These are phyloP conservation scores for Copidosoma floridanum DNA, from an alignment of 1,140 invertebrate species.

Conservation along the genomic window DNA sequence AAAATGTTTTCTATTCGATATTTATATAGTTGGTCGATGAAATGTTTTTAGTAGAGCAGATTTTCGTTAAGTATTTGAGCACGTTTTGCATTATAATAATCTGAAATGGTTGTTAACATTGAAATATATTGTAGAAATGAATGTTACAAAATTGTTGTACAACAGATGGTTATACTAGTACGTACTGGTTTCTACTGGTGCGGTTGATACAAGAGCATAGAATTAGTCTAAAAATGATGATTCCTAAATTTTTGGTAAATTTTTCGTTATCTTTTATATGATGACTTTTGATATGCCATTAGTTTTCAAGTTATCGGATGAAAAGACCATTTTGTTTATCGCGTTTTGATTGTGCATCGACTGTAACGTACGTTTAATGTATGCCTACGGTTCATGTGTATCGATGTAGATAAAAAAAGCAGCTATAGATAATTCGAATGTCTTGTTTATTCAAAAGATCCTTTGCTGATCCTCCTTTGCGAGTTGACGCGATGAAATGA, in stretches of 20 bases:
- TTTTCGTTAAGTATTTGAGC: too few relatives aligned
- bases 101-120: too few relatives aligned
- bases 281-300: conserved; percentile 10
- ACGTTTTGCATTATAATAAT: too few relatives aligned
- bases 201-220: background rate
- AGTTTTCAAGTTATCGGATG: background rate
- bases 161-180: background rate
- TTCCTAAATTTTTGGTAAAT: conserved; percentile 10
- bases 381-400: background rate
- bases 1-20: conserved; percentile 6
- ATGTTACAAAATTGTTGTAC: conserved; percentile 1
- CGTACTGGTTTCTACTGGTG: background rate
- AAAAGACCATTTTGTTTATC: conserved; percentile 3
- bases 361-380: background rate
- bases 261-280: conserved; percentile 16
- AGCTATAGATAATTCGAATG: background rate
- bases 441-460: background rate
- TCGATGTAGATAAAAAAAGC: background rate
- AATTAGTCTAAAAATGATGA: background rate
- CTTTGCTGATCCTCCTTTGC: conserved; percentile 4
- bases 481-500: conserved; percentile 1
- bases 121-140: background rate
- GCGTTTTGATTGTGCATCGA: conserved; percentile 5
- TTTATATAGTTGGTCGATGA: background rate
- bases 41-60: conserved; percentile 9